Base-by-base conservation (phyloP, 2,113 vertebrate genomes). In the Tor tambroides region DNA sequence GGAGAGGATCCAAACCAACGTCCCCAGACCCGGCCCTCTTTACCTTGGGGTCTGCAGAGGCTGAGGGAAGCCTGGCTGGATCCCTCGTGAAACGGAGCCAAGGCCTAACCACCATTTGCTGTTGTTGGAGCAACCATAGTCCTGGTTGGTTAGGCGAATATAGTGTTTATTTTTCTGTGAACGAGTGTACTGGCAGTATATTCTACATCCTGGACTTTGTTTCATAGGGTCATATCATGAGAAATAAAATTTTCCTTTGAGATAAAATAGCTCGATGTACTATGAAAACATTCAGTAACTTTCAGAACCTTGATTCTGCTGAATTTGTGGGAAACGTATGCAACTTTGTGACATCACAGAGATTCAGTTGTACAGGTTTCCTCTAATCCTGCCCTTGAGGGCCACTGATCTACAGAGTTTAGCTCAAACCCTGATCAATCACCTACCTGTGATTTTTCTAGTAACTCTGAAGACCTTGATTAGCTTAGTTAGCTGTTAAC, bases 1-100 rank as follows among this genome's bases (percentile, higher is more conserved):
- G 88, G 90, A 92, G 87, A 87, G 77, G 74, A 87, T 90, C 93
- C 89, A 93, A 82, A 71, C 21, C 75, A 35, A 38, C 69, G 88
- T 76, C 43, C 43, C 63, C 65, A 30, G 28, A 61, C 77, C 74
- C 71, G 71, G 59, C 75, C 76, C 1, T 90, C 83, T 26, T 83
- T 61, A 61, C 56, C 32, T 79, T 61, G 78, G 77, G 46, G 76
- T 74, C 79, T 30, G 65, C 46, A 19, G 67, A 59, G 77, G 35
- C 65, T 32, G 32, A 79, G 49, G 69, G 43, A 71, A 77, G 67
- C 85, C 71, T 80, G 79, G 35, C 32, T 26, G 10, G 51, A 43
- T 72, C 49, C 14, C 26, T 72, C 9, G 65, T 79, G 56, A 78
- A 88, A 54, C 67, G 49, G 51, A 81, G 87, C 79, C 87, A 80